Evolutionary conservation across 2,113 vertebrate species (phyloP), one percentile per base, ranked within the genome.

Genomic region (Dolichotis patagonum): DNA sequence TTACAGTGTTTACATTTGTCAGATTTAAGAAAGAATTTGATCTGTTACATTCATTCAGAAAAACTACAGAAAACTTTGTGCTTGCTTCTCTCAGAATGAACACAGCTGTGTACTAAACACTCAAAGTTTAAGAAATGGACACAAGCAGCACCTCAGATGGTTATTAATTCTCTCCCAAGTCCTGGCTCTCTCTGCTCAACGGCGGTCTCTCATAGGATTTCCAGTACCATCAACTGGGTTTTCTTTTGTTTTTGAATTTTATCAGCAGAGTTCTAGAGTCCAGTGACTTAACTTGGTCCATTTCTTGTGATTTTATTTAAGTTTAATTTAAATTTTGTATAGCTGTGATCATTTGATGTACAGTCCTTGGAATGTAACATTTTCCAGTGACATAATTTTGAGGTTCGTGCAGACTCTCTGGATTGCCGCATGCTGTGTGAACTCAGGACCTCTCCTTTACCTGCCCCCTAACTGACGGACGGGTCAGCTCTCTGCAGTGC

Each of bases 381-480:
- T 26, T 90, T 81, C 5, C 5, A n/a, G 5, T 81, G 38, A 22
- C 58, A 30, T 65, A 26, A 30, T 52, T 62, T 49, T 49, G 22
- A 90, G 9, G 8, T 19, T 63, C 32, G 10, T 46, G 2, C 38
- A 46, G 8, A 54, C 65, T 26, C 58, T n/a, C 60, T 17, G 26
- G 19, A 10, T 19, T 17, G 1, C 26, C 5, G 9, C 2, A 0
- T 8, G 13, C 26, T 82, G 1, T 35, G 19, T 35, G 13, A 30
- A 43, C 16, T 7, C 30, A 19, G 7, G 4, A 9, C 5, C 41
- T 46, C 69, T 71, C 26, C 11, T 85, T 38, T 32, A n/a, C 11
- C 22, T 38, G 35, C 4, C n/a, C 22, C 13, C 10, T n/a, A 12
- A n/a, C 22, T 24, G 3, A 30, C 6, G 2, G 32, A 1, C 7